Percentiles rank a stretch among this genome's conserved stretches.
phyloP scores from a whole-genome alignment of 2,113 vertebrate genomes.

The Peucedramus taeniatus region DNA sequence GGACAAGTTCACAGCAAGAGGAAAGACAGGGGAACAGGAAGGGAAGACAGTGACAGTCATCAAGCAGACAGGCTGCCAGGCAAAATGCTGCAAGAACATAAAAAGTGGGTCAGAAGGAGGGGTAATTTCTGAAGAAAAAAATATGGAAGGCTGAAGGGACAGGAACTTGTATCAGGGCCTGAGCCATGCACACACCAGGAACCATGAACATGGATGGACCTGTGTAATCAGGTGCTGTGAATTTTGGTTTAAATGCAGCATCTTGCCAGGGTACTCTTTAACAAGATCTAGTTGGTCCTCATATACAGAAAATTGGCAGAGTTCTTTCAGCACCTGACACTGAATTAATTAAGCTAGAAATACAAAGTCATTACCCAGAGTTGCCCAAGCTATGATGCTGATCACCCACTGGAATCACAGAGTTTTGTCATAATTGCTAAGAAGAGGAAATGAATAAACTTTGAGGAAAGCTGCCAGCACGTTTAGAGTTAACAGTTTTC shows the following conservation, averaged over 20 bases:
- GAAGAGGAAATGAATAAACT: background rate
- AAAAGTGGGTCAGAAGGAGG: background rate
- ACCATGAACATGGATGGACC: background rate
- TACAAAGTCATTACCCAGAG: background rate
- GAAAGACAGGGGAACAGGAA: background rate
- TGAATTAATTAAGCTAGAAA: background rate
- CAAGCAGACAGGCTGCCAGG: background rate
- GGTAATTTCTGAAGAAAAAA: background rate
- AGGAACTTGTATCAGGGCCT: background rate
- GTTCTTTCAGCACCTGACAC: background rate
- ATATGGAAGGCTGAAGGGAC: background rate
- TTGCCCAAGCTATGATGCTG: background rate
- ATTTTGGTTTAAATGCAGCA: background rate
- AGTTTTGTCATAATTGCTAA: background rate
- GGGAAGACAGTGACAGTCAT: background rate
- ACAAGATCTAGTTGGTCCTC: background rate
- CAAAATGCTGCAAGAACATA: background rate
- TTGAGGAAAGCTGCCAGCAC: background rate
- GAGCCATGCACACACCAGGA: background rate
- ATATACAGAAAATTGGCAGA: background rate
- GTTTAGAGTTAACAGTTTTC: background rate
- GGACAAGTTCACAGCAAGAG: background rate
- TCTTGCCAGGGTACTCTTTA: background rate
- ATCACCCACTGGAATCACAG: background rate
- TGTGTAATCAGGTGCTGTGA: background rate